phyloP scores from a whole-genome alignment of 1,140 invertebrate species.

The Holotrichia oblita region DNA sequence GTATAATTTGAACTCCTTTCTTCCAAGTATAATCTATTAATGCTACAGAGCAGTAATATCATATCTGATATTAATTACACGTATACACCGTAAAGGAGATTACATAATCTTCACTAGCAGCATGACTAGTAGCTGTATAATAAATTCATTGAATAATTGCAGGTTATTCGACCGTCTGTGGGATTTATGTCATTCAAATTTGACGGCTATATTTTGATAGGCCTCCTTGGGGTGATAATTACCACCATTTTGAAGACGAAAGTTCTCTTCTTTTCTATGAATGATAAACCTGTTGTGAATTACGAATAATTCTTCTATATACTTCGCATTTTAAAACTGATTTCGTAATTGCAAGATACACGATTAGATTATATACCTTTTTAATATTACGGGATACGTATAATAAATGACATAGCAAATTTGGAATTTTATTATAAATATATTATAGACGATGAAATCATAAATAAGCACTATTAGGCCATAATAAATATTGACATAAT shows the following conservation, averaged over 20 bases:
- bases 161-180: background rate
- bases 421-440: too few species aligned
- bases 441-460: too few species aligned
- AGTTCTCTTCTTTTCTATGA: background rate
- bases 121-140: background rate
- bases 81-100: background rate
- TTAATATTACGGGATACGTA: too few species aligned
- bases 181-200: conserved; percentile 13
- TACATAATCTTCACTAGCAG: conserved; percentile 2
- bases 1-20: background rate
- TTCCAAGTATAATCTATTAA: background rate
- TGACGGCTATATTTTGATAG: background rate
- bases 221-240: background rate
- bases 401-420: too few species aligned
- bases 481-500: too few species aligned
- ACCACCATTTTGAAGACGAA: background rate
- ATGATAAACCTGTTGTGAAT: background rate
- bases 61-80: conserved; percentile 2
- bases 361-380: background rate
- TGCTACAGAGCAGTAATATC: background rate
- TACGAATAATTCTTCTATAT: background rate
- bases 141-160: conserved; percentile 21
- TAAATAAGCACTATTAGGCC: too few species aligned
- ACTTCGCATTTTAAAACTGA: background rate
- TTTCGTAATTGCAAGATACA: background rate